Conservation (phyloP, 2,113 vertebrate genomes). For the Columbina picui region DNA sequence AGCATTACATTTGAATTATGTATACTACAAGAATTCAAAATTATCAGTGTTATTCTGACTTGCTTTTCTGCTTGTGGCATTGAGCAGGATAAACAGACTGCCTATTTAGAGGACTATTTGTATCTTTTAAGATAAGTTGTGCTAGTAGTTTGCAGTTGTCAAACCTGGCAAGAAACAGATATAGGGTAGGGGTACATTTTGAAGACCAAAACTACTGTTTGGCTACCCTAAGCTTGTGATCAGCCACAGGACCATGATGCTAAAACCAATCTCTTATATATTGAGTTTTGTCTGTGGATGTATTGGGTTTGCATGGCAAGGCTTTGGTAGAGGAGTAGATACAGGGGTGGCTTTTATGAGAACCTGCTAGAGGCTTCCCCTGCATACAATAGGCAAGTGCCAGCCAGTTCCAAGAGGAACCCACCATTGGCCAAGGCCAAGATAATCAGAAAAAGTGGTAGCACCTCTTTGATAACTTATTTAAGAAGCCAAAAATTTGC, state of each 20-base stretch:
- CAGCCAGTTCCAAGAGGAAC: no score
- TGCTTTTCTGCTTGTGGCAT: neutral
- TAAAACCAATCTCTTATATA: neutral
- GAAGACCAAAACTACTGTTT: neutral
- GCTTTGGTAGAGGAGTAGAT: neutral
- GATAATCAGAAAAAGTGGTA: no score
- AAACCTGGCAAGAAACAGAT: neutral
- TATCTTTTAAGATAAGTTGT: neutral
- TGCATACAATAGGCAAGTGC: no score
- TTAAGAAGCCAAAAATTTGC: no score
- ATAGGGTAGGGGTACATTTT: neutral
- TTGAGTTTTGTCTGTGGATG: neutral
- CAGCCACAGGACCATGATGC: accelerated
- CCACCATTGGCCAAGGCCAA: no score
- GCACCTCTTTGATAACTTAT: no score
- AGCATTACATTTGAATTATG: neutral
- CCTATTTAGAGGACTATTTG: neutral
- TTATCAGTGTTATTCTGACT: neutral
- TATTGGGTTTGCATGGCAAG: no score
- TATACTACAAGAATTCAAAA: neutral
- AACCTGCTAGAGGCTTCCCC: no score
- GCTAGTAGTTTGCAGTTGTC: neutral
- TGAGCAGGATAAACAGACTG: neutral
- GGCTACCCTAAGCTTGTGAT: neutral
- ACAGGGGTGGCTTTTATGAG: neutral